Base-by-base conservation (phyloP, 2,113 vertebrate genomes). In the Agapornis roseicollis region DNA sequence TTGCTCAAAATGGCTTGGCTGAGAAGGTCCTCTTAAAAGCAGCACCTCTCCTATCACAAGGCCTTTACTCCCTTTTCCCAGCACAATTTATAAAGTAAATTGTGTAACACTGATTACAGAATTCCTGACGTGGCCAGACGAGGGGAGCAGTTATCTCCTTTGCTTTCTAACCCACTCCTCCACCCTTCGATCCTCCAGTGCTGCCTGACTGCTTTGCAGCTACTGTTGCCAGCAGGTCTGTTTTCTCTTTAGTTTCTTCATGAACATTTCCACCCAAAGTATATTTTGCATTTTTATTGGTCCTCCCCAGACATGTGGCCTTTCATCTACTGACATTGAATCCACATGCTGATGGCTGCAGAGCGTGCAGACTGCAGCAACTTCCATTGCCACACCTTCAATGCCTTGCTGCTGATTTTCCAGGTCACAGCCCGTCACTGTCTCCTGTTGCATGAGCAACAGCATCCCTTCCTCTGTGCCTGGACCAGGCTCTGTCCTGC, bases 241-340 rank as follows among this genome's bases (percentile, higher is more conserved):
- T 91, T 96, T 90, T 79, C 66, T 77, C 49, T 93, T 61, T 77
- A 79, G 56, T 87, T 92, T 92, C 65, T 83, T 81, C 72, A 7
- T 17, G 79, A 92, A 92, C 49, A 31, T 92, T 93, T 91, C 79
- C 81, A 96, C 76, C 65, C 86, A 93, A 93, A 95, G 39, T 44
- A 58, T 19, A 91, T 58, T 97, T 96, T 94, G 71, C 61, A 60
- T 88, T 92, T 97, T 96, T 94, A 96, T 88, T 81, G 93, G 72
- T 84, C 12, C 16, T 96, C 90, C 95, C 65, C 79, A 91, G 90
- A 77, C 7, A 0, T 66, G 93, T 96, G 94, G 93, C 93, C 91
- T 95, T 92, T 96, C 88, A 70, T 94, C 85, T 85, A 12, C 4
- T 82, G 94, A 49, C 85, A 69, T 18, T 25, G 81, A 49, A 76